Evolutionary conservation across 2,797 vertebrate species (phyloP).

Genomic region (Brachymystax lenok): DNA sequence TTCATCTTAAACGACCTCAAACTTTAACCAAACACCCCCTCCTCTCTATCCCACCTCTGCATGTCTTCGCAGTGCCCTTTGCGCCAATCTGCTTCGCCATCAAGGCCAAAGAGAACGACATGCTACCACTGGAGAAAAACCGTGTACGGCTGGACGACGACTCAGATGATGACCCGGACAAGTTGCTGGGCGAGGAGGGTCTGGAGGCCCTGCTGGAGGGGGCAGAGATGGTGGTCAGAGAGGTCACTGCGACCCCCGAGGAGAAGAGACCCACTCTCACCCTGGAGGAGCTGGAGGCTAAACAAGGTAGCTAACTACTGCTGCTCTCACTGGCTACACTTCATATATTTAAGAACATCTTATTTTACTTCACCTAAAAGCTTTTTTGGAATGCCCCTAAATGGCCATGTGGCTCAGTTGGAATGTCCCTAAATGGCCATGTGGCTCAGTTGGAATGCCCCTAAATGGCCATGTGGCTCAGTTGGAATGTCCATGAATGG

Average conservation of each 20-base stretch:
- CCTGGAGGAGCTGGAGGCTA: constrained; percentile 93
- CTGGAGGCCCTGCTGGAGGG: constrained; percentile 59
- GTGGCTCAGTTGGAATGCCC: too few species aligned
- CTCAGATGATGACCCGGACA: constrained; percentile 89
- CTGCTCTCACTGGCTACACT: background rate
- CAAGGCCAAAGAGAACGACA: constrained; percentile 93
- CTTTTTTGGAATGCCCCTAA: too few species aligned
- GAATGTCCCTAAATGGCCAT: too few species aligned
- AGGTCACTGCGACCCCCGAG: constrained; percentile 71
- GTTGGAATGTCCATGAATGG: too few species aligned
- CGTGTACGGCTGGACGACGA: constrained; percentile 93
- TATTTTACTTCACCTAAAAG: too few species aligned
- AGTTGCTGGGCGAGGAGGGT: constrained; percentile 80
- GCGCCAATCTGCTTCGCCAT: constrained; percentile 99
- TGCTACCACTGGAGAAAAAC: constrained; percentile 96
- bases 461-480: too few species aligned
- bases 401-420: too few species aligned
- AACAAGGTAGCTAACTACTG: constrained; percentile 83
- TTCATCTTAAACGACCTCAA: background rate
- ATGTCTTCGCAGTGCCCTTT: constrained; percentile 83
- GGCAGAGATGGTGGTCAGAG: constrained; percentile 52
- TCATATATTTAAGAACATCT: too few species aligned
- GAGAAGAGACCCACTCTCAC: constrained; percentile 89
- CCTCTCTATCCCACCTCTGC: constrained; percentile 13
- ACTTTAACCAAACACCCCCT: background rate